phyloP scores from a whole-genome alignment of 92 coral and sea anemone genomes.

The Paramuricea clavata region DNA sequence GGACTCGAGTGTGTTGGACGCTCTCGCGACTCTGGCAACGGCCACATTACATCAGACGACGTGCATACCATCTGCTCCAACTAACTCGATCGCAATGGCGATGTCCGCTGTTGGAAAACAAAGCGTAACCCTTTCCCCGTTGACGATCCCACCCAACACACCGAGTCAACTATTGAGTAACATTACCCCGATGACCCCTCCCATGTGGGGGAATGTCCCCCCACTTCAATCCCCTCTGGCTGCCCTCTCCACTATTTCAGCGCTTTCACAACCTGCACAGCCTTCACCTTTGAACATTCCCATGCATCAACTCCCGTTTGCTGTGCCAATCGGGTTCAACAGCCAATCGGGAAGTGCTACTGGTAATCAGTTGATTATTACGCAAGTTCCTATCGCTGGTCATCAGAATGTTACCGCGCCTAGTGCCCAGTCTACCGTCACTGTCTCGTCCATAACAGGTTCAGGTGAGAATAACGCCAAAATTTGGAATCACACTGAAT shows the following conservation, averaged over 20 bases:
- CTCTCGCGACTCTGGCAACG: slow-evolving; percentile 97
- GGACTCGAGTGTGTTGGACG: slow-evolving; percentile 94
- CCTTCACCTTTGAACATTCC: slow-evolving; percentile 91
- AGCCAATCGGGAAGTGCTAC: slow-evolving; percentile 74
- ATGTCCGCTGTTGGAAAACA: slow-evolving; percentile 80
- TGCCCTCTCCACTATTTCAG: slow-evolving; percentile 92
- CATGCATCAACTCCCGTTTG: slow-evolving; percentile 88
- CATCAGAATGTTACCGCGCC: slow-evolving; percentile 50
- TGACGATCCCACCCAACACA: slow-evolving; percentile 88
- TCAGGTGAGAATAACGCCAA: slow-evolving; percentile 44
- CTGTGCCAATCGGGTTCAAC: slow-evolving; percentile 84
- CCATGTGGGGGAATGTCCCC: slow-evolving; percentile 72
- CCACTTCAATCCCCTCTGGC: slow-evolving; percentile 95
- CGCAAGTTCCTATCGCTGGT: slow-evolving; percentile 75
- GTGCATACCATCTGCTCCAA: slow-evolving; percentile 58
- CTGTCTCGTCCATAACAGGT: slow-evolving; percentile 72
- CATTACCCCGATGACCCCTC: slow-evolving; percentile 93
- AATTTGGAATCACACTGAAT: too few species aligned
- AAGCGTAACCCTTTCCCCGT: slow-evolving; percentile 80
- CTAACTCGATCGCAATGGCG: slow-evolving; percentile 86
- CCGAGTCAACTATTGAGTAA: slow-evolving; percentile 72
- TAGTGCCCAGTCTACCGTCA: slow-evolving; percentile 57
- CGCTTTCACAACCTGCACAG: slow-evolving; percentile 90
- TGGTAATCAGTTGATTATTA: slow-evolving; percentile 83
- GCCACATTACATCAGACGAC: slow-evolving; percentile 92